Conservation (phyloP, 2,888 invertebrate species). For the Norana najaformis region DNA sequence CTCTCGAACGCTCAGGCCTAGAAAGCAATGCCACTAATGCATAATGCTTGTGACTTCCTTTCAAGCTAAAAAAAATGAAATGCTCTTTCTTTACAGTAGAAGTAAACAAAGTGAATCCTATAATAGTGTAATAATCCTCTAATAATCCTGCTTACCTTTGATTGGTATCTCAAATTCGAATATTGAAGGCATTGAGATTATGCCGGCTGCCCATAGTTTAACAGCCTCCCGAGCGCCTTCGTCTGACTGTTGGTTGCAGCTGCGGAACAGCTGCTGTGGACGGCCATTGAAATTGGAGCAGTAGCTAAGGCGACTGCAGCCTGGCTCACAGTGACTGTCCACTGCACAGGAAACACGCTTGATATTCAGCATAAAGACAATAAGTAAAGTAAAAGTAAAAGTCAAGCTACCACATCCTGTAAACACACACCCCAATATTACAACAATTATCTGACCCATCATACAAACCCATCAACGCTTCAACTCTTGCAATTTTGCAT, state of each 20-base stretch:
- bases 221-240: constrained; percentile 74
- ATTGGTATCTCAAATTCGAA: constrained; percentile 66
- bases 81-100: no score
- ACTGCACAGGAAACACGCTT: constrained; percentile 46
- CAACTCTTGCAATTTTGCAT: no score
- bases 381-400: background rate
- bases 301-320: constrained; percentile 82
- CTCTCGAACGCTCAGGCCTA: no score
- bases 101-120: background rate
- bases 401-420: no score
- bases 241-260: constrained; percentile 79
- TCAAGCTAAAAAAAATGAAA: no score
- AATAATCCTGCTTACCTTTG: constrained; percentile 51
- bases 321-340: constrained; percentile 85
- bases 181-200: constrained; percentile 68
- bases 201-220: constrained; percentile 72
- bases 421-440: no score
- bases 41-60: no score
- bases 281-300: constrained; percentile 87
- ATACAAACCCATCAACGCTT: no score
- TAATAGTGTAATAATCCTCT: no score
- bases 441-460: no score
- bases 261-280: constrained; percentile 81
- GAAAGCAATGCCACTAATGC: no score
- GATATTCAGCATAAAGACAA: background rate